Percentiles rank a stretch among this genome's conserved stretches.
These are phyloP conservation scores for Oenanthe melanoleuca DNA, from an alignment of 2,113 vertebrate species.

Conservation along the genomic window DNA sequence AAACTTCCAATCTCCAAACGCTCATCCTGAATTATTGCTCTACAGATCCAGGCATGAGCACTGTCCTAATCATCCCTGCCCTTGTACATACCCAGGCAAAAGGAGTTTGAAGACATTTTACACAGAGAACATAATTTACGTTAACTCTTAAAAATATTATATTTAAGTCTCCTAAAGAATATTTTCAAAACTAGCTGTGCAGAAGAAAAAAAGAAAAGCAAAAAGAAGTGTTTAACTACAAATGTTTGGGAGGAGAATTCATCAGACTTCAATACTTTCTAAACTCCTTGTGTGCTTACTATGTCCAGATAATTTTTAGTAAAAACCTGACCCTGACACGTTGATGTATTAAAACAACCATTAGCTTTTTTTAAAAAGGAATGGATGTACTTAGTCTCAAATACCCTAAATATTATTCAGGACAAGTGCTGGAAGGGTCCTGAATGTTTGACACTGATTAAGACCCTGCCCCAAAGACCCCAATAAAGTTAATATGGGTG, in stretches of 20 bases:
- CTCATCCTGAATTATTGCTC: not conserved
- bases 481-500: not conserved
- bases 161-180: not conserved
- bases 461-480: not conserved
- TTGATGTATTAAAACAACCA: not conserved
- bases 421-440: not conserved
- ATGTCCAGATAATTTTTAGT: not conserved
- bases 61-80: not conserved
- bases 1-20: fast-evolving
- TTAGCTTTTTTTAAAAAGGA: not conserved
- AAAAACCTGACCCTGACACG: not conserved
- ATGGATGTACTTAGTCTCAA: not conserved
- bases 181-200: not conserved
- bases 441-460: not conserved
- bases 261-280: not conserved
- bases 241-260: not conserved
- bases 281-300: not conserved
- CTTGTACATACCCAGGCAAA: not conserved
- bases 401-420: not conserved
- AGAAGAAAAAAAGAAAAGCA: not conserved
- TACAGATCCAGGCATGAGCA: not conserved
- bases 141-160: not conserved
- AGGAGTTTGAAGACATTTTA: not conserved
- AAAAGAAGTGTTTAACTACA: not conserved
- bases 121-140: not conserved